Percentiles rank a stretch among this genome's conserved stretches.
These are phyloP conservation scores for Petrocephalus microphthalmus DNA, from an alignment of 2,113 vertebrate species.

Conservation along the genomic window DNA sequence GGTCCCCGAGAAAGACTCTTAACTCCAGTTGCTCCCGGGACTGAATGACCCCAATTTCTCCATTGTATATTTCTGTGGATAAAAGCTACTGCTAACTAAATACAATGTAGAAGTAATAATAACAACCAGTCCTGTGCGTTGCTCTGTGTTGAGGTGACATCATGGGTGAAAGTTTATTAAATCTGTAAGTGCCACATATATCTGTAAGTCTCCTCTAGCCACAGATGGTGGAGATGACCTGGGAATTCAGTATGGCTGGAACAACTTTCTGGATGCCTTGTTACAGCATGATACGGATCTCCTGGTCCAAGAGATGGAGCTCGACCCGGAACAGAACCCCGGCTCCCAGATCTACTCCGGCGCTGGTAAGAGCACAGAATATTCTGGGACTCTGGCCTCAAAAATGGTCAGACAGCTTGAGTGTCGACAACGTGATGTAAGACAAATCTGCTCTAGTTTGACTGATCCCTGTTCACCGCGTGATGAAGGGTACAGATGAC, in stretches of 20 bases:
- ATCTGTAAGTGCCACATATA: neutral
- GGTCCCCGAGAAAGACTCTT: neutral
- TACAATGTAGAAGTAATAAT: neutral
- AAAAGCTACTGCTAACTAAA: neutral
- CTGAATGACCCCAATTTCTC: neutral
- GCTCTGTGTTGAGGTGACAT: neutral
- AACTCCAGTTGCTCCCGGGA: neutral
- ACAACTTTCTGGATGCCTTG: neutral
- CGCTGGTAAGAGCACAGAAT: neutral
- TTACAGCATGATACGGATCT: neutral
- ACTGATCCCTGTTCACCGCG: conserved; percentile 9
- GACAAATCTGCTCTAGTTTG: conserved; percentile 12
- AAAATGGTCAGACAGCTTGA: neutral
- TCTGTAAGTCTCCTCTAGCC: neutral
- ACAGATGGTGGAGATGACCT: neutral
- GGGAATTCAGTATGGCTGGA: neutral
- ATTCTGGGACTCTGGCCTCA: neutral
- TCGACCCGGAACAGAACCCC: neutral
- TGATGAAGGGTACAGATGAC: neutral
- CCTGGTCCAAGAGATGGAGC: neutral
- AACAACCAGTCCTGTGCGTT: neutral
- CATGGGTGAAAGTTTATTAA: neutral
- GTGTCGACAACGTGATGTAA: neutral
- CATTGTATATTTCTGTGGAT: neutral
- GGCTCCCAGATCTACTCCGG: neutral